Percentiles rank a stretch among this genome's conserved stretches.
Evolutionary conservation across 2,888 invertebrate genomes (phyloP).

Genomic region (Molanna angustata): DNA sequence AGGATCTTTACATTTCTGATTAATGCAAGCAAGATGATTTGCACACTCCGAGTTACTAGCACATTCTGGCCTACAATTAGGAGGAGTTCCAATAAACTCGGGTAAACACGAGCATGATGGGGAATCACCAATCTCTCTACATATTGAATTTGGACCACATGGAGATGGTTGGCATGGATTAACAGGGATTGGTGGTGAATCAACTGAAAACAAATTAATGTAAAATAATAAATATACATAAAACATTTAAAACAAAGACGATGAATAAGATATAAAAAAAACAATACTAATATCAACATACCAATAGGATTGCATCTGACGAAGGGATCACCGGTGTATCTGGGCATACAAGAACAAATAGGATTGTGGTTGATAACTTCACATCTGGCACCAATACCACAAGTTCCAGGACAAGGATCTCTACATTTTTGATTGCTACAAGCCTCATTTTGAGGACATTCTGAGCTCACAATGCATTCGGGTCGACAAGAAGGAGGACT

Average conservation of each 20-base stretch:
- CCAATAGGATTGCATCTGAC: constrained; percentile 58
- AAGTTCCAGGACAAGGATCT: constrained; percentile 79
- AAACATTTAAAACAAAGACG: neutral
- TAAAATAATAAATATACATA: no score
- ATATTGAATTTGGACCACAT: constrained; percentile 75
- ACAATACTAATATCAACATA: constrained; percentile 53
- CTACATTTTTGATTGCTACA: constrained; percentile 78
- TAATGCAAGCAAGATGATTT: constrained; percentile 70
- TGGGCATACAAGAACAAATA: constrained; percentile 68
- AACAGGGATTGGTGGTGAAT: constrained; percentile 43
- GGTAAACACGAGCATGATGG: constrained; percentile 76
- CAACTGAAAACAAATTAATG: constrained; percentile 37
- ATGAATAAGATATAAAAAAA: neutral
- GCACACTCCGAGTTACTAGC: constrained; percentile 73
- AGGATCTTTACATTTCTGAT: constrained; percentile 76
- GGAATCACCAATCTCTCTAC: constrained; percentile 65
- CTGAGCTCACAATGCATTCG: constrained; percentile 71
- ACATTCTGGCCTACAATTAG: constrained; percentile 76
- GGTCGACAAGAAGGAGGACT: constrained; percentile 67
- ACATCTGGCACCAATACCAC: constrained; percentile 72
- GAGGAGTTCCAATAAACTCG: constrained; percentile 71
- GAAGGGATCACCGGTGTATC: constrained; percentile 74
- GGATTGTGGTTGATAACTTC: constrained; percentile 79
- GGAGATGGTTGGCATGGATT: constrained; percentile 60
- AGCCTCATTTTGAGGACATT: constrained; percentile 70